phyloP scores from a whole-genome alignment of 1,140 invertebrate species.

The Atta texana region DNA sequence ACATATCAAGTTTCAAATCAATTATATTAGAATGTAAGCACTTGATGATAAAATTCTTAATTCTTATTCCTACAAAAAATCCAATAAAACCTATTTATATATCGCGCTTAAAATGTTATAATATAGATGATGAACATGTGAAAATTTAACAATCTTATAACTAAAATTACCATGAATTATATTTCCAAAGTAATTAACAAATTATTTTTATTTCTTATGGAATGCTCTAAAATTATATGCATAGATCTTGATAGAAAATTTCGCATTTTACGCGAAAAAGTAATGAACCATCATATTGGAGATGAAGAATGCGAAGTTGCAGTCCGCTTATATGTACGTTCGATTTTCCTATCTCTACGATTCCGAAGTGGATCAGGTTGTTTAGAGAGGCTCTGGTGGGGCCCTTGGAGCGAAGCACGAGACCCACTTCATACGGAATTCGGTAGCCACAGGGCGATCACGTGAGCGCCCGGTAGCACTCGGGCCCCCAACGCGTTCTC shows the following conservation, averaged over 20 bases:
- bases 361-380: conserved; percentile 46
- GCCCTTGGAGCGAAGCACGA: conserved; percentile 53
- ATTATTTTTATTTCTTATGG: neutral
- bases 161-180: neutral
- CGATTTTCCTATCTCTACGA: conserved; percentile 39
- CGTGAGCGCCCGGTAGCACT: conserved; percentile 79
- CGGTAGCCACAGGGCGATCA: conserved; percentile 82
- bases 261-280: neutral
- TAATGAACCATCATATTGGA: no score
- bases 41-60: no score
- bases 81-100: no score
- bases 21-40: no score
- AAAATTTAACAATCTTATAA: no score
- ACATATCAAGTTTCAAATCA: no score
- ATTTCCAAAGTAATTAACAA: neutral
- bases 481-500: conserved; percentile 44
- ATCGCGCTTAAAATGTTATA: no score
- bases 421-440: conserved; percentile 78
- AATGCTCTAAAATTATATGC: neutral
- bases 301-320: neutral
- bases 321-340: conserved; percentile 22
- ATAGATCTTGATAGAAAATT: neutral
- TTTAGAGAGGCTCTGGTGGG: conserved; percentile 2
- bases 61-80: no score
- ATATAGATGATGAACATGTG: no score